Base-by-base conservation (phyloP, 2,797 vertebrate species). In the Acanthiza pusilla region DNA sequence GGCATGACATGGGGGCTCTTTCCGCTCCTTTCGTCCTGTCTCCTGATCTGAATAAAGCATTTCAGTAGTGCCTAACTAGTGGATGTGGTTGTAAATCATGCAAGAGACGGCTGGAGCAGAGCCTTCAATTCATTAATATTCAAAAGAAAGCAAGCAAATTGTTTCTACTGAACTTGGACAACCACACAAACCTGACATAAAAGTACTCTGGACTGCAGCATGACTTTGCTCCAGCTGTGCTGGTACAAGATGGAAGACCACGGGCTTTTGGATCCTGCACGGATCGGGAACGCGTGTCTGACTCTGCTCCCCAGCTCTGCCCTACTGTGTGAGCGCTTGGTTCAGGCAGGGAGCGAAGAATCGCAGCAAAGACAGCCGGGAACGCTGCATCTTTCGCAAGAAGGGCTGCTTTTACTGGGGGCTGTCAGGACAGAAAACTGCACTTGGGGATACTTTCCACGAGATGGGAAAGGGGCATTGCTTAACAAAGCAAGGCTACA, bases 401-500 rank as follows among this genome's bases (percentile, higher is more conserved):
- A 50, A 61, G 50, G n/a, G 20, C 54, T 51, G 82, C 54, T 92
- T 48, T 77, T 81, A 45, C 48, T 27, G 54, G 61, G 60, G 68
- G 74, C 60, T 85, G 66, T 78, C 42, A 7, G 50, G 78, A 86
- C 73, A 90, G 68, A 60, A 88, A 13, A 77, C 77, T 50, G 73
- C 85, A 71, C 63, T 55, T 66, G 93, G 79, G 77, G 71, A 74
- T 74, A 57, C 83, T 87, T 93, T 80, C 78, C 63, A 14, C 1
- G 18, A 67, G 90, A 73, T 32, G 32, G 32, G 91, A 94, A 83
- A 10, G 57, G 74, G 71, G 26, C 57, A 89, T 86, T 96, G 92
- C 88, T 84, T 89, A 92, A 96, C 54, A 85, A 79, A 75, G 91
- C 58, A 47, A 85, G 70, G 57, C 74, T 87, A 53, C 68, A 60